Conservation (phyloP, 2,888 invertebrate species). For the Eristalis arbustorum region DNA sequence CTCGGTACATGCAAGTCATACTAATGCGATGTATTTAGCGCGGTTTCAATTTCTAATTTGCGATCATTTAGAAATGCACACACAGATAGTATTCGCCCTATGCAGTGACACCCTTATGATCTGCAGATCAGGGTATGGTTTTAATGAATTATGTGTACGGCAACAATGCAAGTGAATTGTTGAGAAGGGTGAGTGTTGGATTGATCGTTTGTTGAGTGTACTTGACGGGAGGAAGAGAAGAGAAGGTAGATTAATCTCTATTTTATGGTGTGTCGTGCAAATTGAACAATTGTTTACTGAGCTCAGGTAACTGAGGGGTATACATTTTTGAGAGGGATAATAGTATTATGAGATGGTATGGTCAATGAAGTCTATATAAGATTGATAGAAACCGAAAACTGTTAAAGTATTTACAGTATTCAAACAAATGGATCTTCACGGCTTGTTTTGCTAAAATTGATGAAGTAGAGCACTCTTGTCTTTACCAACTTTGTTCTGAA, state of each 20-base stretch:
- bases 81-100: not conserved
- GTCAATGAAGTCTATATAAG: too few relatives aligned
- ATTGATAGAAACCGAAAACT: too few relatives aligned
- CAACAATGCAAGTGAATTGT: conserved; percentile 21
- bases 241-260: not conserved
- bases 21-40: conserved; percentile 15
- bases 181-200: conserved; percentile 46
- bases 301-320: not conserved
- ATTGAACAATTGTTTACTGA: not conserved
- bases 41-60: conserved; percentile 48
- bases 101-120: conserved; percentile 50
- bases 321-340: too few relatives aligned
- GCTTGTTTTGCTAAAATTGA: too few relatives aligned
- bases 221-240: not conserved
- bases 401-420: too few relatives aligned
- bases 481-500: too few relatives aligned
- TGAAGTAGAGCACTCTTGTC: too few relatives aligned
- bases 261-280: not conserved
- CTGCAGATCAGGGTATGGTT: conserved; percentile 14
- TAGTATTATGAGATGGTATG: too few relatives aligned
- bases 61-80: conserved; percentile 16
- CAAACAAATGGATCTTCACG: too few relatives aligned
- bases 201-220: not conserved
- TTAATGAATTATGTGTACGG: conserved; percentile 12
- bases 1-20: conserved; percentile 8